Evolutionary conservation across 2,888 invertebrate genomes (phyloP).

Genomic region (Punctoribates punctum): DNA sequence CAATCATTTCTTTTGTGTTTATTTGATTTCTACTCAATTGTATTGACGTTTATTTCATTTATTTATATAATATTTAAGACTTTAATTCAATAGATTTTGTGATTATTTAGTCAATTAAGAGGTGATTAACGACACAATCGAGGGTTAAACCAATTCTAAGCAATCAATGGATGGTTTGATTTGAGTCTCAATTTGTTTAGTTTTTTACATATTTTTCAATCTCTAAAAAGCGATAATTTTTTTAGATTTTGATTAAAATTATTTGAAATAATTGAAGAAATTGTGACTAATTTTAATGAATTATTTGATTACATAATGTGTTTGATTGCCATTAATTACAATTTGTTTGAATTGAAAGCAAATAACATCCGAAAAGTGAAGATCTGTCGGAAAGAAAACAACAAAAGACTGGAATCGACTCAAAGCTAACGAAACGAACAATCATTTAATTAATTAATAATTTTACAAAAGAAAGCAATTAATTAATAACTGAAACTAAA

Average conservation of each 20-base stretch:
- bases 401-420: background rate
- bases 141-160: background rate
- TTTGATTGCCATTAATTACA: background rate
- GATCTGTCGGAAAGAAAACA: conserved; percentile 16
- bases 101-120: background rate
- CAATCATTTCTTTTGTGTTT: background rate
- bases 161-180: background rate
- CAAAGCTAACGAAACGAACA: conserved; percentile 19
- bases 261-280: too few relatives aligned
- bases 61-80: background rate
- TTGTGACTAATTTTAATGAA: too few relatives aligned
- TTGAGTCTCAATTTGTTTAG: background rate
- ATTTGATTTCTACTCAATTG: background rate
- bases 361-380: conserved; percentile 25
- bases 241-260: too few relatives aligned
- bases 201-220: too few relatives aligned
- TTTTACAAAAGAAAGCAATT: background rate
- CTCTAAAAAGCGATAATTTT: too few relatives aligned
- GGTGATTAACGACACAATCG: background rate
- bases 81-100: background rate
- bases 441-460: background rate
- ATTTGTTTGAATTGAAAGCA: conserved; percentile 2
- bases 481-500: background rate
- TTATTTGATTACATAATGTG: too few relatives aligned
- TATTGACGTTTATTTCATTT: background rate